These are phyloP conservation scores for Tuberolachnus salignus DNA, from an alignment of 2,888 invertebrate species.

Conservation along the genomic window DNA sequence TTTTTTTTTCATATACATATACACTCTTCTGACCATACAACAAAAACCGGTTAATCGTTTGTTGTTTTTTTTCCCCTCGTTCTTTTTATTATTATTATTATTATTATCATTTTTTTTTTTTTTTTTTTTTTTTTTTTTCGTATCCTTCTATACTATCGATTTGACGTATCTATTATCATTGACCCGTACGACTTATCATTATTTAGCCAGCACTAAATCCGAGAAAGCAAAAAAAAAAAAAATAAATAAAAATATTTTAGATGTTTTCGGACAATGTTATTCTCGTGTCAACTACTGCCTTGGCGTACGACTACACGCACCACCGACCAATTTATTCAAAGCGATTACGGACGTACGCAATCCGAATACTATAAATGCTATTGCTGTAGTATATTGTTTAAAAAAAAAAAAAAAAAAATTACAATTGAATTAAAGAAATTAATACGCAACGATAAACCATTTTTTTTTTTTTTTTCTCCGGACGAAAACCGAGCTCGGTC, in stretches of 20 bases:
- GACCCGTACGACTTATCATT: conserved; percentile 41
- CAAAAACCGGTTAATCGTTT: conserved; percentile 49
- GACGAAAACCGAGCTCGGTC: too few relatives aligned
- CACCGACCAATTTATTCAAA: background rate
- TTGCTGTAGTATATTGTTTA: too few relatives aligned
- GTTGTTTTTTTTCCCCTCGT: too few relatives aligned
- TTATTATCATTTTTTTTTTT: too few relatives aligned
- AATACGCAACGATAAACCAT: background rate
- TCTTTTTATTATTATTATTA: too few relatives aligned
- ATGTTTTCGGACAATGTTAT: conserved; percentile 34
- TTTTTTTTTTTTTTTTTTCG: conserved; percentile 1
- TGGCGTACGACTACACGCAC: background rate
- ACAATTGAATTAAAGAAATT: too few relatives aligned
- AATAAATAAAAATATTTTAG: conserved; percentile 23
- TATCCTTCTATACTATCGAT: conserved; percentile 24
- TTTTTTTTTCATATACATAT: too few relatives aligned
- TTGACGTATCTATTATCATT: conserved; percentile 52
- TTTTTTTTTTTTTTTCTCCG: background rate
- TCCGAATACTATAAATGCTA: too few relatives aligned
- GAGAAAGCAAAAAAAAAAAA: background rate
- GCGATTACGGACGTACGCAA: background rate
- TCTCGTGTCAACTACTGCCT: too few relatives aligned
- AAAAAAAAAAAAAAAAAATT: too few relatives aligned
- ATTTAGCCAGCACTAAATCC: background rate
- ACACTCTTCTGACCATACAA: conserved; percentile 27